A percentile compares a stretch with the other conserved stretches of the same genome.
Evolutionary conservation across 2,113 vertebrate genomes (phyloP).

Genomic region (Poeciliopsis prolifica): DNA sequence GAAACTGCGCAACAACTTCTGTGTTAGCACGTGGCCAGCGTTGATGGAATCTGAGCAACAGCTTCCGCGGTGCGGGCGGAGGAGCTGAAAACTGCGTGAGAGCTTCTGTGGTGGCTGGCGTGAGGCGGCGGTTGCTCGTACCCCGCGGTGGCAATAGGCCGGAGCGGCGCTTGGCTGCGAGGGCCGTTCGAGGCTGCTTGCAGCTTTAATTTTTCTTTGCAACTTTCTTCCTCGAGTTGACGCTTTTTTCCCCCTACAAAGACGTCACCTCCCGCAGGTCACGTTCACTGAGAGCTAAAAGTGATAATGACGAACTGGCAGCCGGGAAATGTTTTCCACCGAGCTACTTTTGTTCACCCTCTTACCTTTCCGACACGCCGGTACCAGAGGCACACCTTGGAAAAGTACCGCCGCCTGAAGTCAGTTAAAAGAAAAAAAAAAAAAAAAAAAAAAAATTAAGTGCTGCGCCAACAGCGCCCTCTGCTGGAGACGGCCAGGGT

Average conservation of each 20-base stretch:
- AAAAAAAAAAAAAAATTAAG: slow-evolving; percentile 1
- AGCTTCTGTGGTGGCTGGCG: too few relatives aligned
- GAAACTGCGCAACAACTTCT: too few relatives aligned
- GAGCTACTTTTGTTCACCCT: background rate
- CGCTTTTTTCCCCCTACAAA: too few relatives aligned
- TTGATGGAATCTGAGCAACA: too few relatives aligned
- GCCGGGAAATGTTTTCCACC: background rate
- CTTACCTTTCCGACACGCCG: background rate
- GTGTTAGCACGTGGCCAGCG: too few relatives aligned
- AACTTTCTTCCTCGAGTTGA: background rate
- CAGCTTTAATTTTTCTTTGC: slow-evolving; percentile 1
- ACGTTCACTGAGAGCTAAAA: background rate
- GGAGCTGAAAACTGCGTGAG: too few relatives aligned
- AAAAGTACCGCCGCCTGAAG: slow-evolving; percentile 34
- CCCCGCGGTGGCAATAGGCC: too few relatives aligned
- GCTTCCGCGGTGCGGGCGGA: too few relatives aligned
- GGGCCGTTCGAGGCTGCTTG: too few relatives aligned
- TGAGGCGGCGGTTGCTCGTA: too few relatives aligned
- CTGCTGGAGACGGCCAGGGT: slow-evolving; percentile 47
- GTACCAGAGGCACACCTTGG: slow-evolving; percentile 4
- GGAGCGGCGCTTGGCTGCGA: too few relatives aligned
- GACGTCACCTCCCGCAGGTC: background rate
- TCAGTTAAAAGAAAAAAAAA: slow-evolving; percentile 1
- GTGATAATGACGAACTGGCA: background rate
- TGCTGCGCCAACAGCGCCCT: slow-evolving; percentile 41